Evolutionary conservation across 2,113 vertebrate species (phyloP), one percentile per base, ranked within the genome.

Genomic region (Burhinus oedicnemus): DNA sequence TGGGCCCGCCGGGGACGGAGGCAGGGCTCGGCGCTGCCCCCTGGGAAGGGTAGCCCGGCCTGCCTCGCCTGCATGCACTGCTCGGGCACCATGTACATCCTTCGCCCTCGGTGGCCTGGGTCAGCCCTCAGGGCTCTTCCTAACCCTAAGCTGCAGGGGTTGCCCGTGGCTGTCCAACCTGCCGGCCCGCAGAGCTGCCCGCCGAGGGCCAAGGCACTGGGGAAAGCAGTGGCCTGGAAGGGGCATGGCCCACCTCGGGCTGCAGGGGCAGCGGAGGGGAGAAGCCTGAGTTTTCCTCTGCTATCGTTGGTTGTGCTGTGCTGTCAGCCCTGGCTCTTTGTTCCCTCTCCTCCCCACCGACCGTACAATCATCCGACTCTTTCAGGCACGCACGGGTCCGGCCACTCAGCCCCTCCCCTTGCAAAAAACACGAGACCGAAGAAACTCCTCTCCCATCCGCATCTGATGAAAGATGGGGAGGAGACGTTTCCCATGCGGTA

Each of bases 391-490:
- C 81, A 76, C 44, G 19, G 89, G 80, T 84, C 96, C 8, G 90
- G 22, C 81, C 80, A 69, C 70, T 52, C 91, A 42, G 92, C 92
- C 92, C 97, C 96, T 92, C 94, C 96, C 83, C 83, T 96, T 76
- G 91, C 89, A 87, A 96, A 96, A 95, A 95, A 87, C 95, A 97
- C 61, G 70, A 95, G 95, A 96, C 74, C 81, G 4, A 61, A 69
- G 93, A 64, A 96, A 95, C 92, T 96, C 92, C 93, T 96, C 60
- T 96, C 72, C 52, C 71, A 36, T 78, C 29, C 1, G 4, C 82
- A 57, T 87, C 38, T 2, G 19, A 77, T 80, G 95, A 71, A 87
- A 92, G 92, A 90, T 68, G 42, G 81, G 87, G 90, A 96, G 90
- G 92, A 87, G 85, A 79, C 36, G 57, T 91, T 95, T 95, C 84